Conservation (phyloP, 2,888 invertebrate genomes). For the Acleris cristana region DNA sequence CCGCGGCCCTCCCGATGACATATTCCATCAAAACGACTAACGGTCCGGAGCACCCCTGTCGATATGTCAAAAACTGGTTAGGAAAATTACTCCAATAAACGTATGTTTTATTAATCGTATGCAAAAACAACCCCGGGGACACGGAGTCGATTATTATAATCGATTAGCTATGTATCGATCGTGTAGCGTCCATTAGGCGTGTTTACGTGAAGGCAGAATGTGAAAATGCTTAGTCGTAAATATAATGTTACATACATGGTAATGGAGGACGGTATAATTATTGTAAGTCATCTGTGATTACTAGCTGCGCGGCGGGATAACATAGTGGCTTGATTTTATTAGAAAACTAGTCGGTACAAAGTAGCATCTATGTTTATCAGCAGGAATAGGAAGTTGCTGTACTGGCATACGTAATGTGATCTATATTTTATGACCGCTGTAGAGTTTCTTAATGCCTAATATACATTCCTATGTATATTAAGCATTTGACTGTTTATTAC, state of each 20-base stretch:
- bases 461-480: too few species aligned
- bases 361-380: conserved; percentile 12
- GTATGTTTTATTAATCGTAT: conserved; percentile 68
- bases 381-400: neutral
- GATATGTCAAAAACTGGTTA: conserved; percentile 77
- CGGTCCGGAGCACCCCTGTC: conserved; percentile 51
- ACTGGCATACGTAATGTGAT: neutral
- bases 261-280: conserved; percentile 34
- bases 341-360: conserved; percentile 23
- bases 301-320: conserved; percentile 6
- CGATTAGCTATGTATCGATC: conserved; percentile 55
- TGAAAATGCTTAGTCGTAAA: conserved; percentile 25
- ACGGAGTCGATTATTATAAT: conserved; percentile 73
- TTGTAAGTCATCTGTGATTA: conserved; percentile 32
- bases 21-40: conserved; percentile 69
- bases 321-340: conserved; percentile 24
- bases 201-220: conserved; percentile 49
- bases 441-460: too few species aligned
- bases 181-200: conserved; percentile 53
- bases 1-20: conserved; percentile 70
- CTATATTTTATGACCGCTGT: neutral
- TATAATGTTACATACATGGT: conserved; percentile 25
- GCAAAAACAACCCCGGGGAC: conserved; percentile 72
- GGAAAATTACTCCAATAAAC: conserved; percentile 74
- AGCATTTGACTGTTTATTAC: too few species aligned